Conservation (phyloP, 2,888 invertebrate genomes). For the Eupithecia exiguata region DNA sequence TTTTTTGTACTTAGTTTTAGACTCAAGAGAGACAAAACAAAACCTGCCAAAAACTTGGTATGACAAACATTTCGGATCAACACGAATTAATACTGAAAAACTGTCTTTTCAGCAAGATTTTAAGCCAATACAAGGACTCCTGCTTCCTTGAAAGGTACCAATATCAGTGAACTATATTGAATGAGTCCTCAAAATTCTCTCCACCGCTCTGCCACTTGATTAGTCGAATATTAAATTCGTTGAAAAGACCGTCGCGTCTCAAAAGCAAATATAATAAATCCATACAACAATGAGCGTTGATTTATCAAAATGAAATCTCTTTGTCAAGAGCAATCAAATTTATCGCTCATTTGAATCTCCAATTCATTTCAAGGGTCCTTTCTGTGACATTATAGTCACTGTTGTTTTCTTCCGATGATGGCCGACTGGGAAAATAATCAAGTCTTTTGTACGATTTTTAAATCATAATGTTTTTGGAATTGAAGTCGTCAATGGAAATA, state of each 20-base stretch:
- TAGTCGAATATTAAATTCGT: slow-evolving; percentile 46
- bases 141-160: not conserved
- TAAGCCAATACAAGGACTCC: not conserved
- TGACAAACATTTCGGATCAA: not conserved
- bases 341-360: slow-evolving; percentile 79
- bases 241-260: slow-evolving; percentile 53
- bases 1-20: not conserved
- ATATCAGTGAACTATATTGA: not conserved
- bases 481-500: not conserved
- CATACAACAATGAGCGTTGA: slow-evolving; percentile 75
- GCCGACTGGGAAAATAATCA: slow-evolving; percentile 4
- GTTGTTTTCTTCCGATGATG: slow-evolving; percentile 23
- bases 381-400: slow-evolving; percentile 34
- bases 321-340: slow-evolving; percentile 80
- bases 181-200: not conserved
- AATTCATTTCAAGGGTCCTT: slow-evolving; percentile 70
- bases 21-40: not conserved
- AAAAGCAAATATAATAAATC: slow-evolving; percentile 70
- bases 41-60: not conserved
- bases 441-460: slow-evolving; percentile 1
- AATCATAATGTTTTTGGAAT: not conserved
- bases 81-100: not conserved
- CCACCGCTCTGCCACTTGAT: slow-evolving; percentile 27
- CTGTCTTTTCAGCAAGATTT: not conserved
- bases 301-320: slow-evolving; percentile 82